phyloP scores from a whole-genome alignment of 2,888 invertebrate genomes.

The Apamea crenata region DNA sequence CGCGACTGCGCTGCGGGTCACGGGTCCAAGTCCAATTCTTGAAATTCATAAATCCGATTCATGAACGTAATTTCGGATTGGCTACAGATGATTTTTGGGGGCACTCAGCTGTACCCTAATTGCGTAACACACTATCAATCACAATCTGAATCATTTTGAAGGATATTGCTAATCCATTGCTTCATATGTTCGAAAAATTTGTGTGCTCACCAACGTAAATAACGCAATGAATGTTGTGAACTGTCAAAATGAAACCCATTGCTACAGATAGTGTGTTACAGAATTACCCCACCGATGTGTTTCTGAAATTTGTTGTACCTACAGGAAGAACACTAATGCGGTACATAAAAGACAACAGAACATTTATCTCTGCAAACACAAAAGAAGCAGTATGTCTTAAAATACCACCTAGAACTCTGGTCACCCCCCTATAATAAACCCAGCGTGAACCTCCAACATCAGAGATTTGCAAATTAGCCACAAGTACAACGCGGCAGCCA shows the following conservation, averaged over 20 bases:
- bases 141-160: too few species aligned
- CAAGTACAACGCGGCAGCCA: constrained; percentile 16
- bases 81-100: not conserved
- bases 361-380: not conserved
- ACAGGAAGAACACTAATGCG: not conserved
- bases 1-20: too few species aligned
- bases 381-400: not conserved
- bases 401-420: not conserved
- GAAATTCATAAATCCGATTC: not conserved
- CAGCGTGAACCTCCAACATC: constrained; percentile 13
- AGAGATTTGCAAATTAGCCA: constrained; percentile 54
- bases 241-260: too few species aligned
- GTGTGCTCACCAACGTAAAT: too few species aligned
- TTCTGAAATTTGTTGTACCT: too few species aligned
- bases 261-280: too few species aligned
- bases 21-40: not conserved
- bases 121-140: too few species aligned
- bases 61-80: not conserved
- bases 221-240: too few species aligned
- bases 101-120: not conserved
- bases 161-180: too few species aligned
- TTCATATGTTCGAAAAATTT: too few species aligned
- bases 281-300: too few species aligned
- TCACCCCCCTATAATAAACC: not conserved
- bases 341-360: not conserved